These are phyloP conservation scores for Sebastes reedi DNA, from an alignment of 2,797 vertebrate species.

Conservation along the genomic window DNA sequence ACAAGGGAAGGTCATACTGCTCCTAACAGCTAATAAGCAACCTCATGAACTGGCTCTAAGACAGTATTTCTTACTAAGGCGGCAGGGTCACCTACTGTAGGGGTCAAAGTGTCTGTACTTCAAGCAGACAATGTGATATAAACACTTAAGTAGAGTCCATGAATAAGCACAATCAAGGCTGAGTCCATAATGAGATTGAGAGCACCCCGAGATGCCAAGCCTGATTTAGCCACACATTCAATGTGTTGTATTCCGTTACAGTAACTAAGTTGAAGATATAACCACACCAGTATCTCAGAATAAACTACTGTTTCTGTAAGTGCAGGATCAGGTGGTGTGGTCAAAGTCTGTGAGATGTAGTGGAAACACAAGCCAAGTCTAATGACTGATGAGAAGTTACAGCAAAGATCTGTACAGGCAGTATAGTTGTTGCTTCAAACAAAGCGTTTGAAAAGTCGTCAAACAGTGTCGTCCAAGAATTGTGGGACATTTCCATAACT, in stretches of 20 bases:
- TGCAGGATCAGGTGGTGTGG: neutral
- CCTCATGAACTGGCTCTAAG: neutral
- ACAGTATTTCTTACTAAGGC: neutral
- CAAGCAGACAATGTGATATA: neutral
- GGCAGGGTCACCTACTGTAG: neutral
- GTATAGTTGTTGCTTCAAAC: neutral
- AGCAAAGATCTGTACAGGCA: neutral
- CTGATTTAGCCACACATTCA: neutral
- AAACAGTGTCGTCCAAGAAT: neutral
- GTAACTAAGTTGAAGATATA: neutral
- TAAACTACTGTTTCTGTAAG: neutral
- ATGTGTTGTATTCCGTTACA: neutral
- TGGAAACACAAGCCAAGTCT: neutral
- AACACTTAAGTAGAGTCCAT: neutral
- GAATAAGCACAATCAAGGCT: neutral
- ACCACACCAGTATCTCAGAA: neutral
- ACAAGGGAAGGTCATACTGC: neutral
- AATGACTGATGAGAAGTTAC: neutral
- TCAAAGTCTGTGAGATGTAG: neutral
- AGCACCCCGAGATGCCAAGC: neutral
- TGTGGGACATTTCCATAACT: no score
- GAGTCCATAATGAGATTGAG: constrained; percentile 8
- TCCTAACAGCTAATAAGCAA: neutral
- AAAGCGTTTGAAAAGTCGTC: neutral
- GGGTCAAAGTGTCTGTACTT: neutral